Evolutionary conservation across 2,113 vertebrate genomes (phyloP), one percentile per base, ranked within the genome.

Genomic region (Copsychus sechellarum): DNA sequence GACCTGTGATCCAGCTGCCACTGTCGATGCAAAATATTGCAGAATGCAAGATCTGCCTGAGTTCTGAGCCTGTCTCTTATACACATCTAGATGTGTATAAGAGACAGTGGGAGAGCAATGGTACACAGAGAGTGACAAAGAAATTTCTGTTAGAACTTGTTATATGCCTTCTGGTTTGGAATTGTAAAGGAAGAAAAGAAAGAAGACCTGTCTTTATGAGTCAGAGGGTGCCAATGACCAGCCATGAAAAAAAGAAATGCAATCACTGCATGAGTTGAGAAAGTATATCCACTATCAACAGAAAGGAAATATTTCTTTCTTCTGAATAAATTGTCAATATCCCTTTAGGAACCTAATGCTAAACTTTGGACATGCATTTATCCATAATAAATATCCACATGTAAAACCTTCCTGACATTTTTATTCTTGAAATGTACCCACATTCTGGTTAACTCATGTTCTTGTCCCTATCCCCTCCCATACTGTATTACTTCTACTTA

Each of bases 31-130:
- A 67, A 97, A 94, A 95, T 92, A 94, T 51, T 81, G 76, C 76
- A 36, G 54, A 62, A 72, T 25, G 47, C 16, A 62, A 70, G 62
- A 86, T 82, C 50, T 0, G 54, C 23, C 62, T 34, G 29, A 94
- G 71, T 88, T 94, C 82, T 95, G 94, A 95, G 92, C 86, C 94
- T n/a, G n/a, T n/a, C n/a, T n/a, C n/a, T n/a, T n/a, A n/a, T n/a
- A n/a, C n/a, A n/a, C n/a, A n/a, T n/a, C n/a, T n/a, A n/a, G n/a
- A n/a, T n/a, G n/a, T n/a, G n/a, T n/a, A n/a, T n/a, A n/a, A n/a
- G n/a, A n/a, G n/a, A n/a, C n/a, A n/a, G n/a, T n/a, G n/a, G n/a
- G n/a, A n/a, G n/a, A n/a, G 23, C 40, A 72, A 1, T 72, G 61
- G 53, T 90, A 88, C 50, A 61, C 20, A 54, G 14, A 29, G 31